Evolutionary conservation across 2,888 invertebrate genomes (phyloP).

Genomic region (Anagyrus pseudococci): DNA sequence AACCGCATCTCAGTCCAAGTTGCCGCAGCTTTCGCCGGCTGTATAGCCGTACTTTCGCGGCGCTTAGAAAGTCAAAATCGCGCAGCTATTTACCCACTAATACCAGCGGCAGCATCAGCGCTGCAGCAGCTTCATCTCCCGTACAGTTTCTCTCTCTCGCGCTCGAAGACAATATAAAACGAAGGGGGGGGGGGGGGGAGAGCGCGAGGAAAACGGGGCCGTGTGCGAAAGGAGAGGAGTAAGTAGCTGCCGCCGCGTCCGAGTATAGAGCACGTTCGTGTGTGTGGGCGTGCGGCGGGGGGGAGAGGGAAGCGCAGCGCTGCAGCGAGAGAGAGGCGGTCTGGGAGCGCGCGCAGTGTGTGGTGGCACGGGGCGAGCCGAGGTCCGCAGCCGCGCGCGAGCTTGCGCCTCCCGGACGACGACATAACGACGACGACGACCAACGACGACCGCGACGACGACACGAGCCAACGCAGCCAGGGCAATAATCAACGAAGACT

Average conservation of each 20-base stretch:
- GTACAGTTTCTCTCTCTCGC: neutral
- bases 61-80: too few species aligned
- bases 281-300: neutral
- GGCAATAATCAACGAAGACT: neutral
- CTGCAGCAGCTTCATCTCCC: neutral
- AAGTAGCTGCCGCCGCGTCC: neutral
- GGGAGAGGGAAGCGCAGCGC: neutral
- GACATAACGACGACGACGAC: too few species aligned
- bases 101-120: too few species aligned
- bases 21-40: neutral
- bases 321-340: neutral
- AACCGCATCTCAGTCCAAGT: neutral
- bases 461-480: too few species aligned
- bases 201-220: too few species aligned
- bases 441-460: neutral
- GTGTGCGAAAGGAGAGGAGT: too few species aligned
- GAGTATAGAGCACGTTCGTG: neutral
- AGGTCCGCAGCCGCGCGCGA: constrained; percentile 13
- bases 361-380: constrained; percentile 36
- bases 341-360: constrained; percentile 24
- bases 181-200: too few species aligned
- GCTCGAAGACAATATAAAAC: too few species aligned
- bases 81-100: too few species aligned
- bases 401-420: too few species aligned
- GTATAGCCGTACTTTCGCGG: too few species aligned